Percentiles rank a stretch among this genome's conserved stretches.
Conservation (phyloP, 2,113 vertebrate species). For the Megaptera novaeangliae region DNA sequence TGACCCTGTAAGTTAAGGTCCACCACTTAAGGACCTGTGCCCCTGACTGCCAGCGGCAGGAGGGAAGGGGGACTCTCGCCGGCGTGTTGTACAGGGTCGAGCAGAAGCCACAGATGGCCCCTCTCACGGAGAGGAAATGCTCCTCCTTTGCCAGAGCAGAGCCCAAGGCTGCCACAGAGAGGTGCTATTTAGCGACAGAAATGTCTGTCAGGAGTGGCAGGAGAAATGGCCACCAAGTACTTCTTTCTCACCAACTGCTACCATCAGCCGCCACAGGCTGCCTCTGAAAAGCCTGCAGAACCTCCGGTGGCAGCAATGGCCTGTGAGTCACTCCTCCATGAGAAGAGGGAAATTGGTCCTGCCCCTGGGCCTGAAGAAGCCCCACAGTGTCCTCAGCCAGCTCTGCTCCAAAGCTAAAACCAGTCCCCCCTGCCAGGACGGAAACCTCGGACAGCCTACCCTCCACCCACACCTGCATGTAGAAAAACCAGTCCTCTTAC, state of each 20-base stretch:
- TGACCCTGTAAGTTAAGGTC: background rate
- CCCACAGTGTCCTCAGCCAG: background rate
- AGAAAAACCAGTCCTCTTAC: background rate
- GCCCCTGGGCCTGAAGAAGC: background rate
- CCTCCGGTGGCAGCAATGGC: background rate
- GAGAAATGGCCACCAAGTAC: background rate
- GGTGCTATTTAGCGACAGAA: slow-evolving; percentile 45
- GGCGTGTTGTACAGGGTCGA: background rate
- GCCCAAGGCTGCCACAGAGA: slow-evolving; percentile 38
- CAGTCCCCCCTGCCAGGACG: background rate
- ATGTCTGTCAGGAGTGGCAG: background rate
- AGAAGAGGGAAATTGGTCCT: background rate
- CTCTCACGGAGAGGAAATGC: background rate
- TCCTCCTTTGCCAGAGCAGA: background rate
- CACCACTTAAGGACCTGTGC: background rate
- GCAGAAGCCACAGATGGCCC: background rate
- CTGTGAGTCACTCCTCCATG: background rate
- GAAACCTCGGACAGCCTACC: background rate
- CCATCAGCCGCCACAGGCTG: background rate
- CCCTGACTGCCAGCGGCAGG: background rate
- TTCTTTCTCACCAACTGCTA: background rate
- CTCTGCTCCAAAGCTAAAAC: background rate
- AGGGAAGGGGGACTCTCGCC: background rate
- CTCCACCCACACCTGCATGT: background rate
- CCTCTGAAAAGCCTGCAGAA: background rate